A percentile compares a stretch with the other conserved stretches of the same genome.
These are phyloP conservation scores for Pocillopora verrucosa DNA, from an alignment of 64 coral and sea anemone species.

Conservation along the genomic window DNA sequence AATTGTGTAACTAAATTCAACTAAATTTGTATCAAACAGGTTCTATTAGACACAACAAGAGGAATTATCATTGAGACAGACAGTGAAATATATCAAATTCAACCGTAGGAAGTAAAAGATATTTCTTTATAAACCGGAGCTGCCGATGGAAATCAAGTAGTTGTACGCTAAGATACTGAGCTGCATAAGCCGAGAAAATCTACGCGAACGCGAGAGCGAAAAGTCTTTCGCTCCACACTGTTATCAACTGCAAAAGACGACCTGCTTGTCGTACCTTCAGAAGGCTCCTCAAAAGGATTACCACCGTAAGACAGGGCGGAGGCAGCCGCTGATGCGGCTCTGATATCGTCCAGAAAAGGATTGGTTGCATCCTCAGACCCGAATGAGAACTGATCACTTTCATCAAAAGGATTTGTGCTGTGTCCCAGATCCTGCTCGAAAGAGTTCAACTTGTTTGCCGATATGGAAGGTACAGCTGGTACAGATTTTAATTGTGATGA, in stretches of 20 bases:
- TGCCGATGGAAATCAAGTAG: no score
- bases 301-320: constrained; percentile 59
- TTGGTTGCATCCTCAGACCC: constrained; percentile 62
- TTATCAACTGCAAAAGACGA: not conserved
- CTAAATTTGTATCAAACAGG: no score
- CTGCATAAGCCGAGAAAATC: no score
- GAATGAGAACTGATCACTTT: constrained; percentile 10
- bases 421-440: constrained; percentile 85
- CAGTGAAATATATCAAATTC: no score
- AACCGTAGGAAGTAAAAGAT: no score
- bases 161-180: no score
- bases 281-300: constrained; percentile 77
- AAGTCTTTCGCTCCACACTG: no score
- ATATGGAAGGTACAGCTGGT: not conserved
- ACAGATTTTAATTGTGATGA: not conserved
- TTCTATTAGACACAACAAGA: no score
- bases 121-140: no score
- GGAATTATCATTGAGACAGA: no score
- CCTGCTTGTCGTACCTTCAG: not conserved
- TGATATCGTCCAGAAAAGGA: constrained; percentile 88
- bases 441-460: constrained; percentile 51
- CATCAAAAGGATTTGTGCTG: constrained; percentile 61
- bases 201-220: no score
- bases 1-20: no score
- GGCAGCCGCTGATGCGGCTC: constrained; percentile 65